These are phyloP conservation scores for Pitta sordida DNA, from an alignment of 2,113 vertebrate species.

Conservation along the genomic window DNA sequence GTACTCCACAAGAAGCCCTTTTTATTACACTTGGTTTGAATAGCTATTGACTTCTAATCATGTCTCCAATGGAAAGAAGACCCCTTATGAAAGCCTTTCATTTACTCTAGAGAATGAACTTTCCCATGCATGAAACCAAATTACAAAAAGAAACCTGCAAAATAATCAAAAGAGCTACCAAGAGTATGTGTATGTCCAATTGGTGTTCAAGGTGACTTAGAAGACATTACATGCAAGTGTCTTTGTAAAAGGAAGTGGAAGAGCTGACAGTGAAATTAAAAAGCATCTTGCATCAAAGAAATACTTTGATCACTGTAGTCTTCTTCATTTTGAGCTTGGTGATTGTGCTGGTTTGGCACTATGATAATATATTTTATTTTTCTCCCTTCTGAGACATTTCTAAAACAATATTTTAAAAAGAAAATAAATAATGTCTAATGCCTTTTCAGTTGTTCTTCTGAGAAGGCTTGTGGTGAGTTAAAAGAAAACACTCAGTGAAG, in stretches of 20 bases:
- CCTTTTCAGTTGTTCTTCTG: slow-evolving; percentile 26
- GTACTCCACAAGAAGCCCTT: slow-evolving; percentile 44
- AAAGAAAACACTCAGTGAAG: slow-evolving; percentile 29
- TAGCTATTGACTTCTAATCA: slow-evolving; percentile 45
- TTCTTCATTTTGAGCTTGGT: neutral
- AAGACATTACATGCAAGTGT: neutral
- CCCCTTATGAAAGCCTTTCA: slow-evolving; percentile 32
- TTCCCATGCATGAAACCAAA: neutral
- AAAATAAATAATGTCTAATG: slow-evolving; percentile 36
- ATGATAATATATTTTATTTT: slow-evolving; percentile 23
- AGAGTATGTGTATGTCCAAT: neutral
- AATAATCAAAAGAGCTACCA: neutral
- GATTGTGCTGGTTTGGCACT: slow-evolving; percentile 8
- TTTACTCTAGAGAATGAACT: slow-evolving; percentile 39
- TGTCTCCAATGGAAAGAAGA: slow-evolving; percentile 39
- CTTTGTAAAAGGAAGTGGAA: slow-evolving; percentile 16
- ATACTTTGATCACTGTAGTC: neutral
- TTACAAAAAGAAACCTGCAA: neutral
- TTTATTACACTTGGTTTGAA: slow-evolving; percentile 57
- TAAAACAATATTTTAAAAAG: slow-evolving; percentile 30
- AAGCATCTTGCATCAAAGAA: slow-evolving; percentile 15
- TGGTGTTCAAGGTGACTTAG: neutral
- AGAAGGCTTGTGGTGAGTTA: slow-evolving; percentile 39
- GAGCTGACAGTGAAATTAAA: neutral
- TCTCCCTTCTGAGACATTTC: slow-evolving; percentile 11